Conservation (phyloP, 2,888 invertebrate genomes). For the Trichopoda pennipes region DNA sequence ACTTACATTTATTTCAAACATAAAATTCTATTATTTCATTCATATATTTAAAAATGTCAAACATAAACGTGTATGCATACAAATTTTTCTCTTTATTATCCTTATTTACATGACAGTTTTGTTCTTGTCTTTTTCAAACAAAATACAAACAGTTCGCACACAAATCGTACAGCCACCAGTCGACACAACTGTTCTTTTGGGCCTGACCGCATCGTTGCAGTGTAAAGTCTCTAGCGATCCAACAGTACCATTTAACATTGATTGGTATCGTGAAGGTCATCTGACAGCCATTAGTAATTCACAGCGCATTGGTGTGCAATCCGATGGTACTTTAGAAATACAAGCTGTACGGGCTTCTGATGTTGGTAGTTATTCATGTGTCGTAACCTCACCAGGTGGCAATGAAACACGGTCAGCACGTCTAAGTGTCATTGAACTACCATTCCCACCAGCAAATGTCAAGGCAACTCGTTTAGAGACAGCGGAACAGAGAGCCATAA, state of each 20-base stretch:
- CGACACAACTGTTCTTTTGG: conserved; percentile 94
- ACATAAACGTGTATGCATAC: not conserved
- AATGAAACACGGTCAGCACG: conserved; percentile 94
- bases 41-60: not conserved
- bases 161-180: conserved; percentile 96
- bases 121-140: conserved; percentile 32
- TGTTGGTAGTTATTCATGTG: conserved; percentile 96
- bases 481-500: conserved; percentile 89
- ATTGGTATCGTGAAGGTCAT: conserved; percentile 93
- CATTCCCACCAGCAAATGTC: conserved; percentile 94
- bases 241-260: conserved; percentile 90
- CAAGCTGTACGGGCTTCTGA: conserved; percentile 94
- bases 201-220: conserved; percentile 94
- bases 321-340: conserved; percentile 93
- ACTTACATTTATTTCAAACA: too few species aligned
- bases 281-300: conserved; percentile 84
- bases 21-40: too few species aligned
- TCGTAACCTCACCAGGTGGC: conserved; percentile 93
- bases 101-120: conserved; percentile 7
- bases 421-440: conserved; percentile 95
- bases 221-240: conserved; percentile 97
- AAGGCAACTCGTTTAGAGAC: conserved; percentile 87
- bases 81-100: conserved; percentile 7
- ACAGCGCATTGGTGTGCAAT: conserved; percentile 87
- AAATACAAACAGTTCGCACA: conserved; percentile 87